Conservation (phyloP, 2,113 vertebrate genomes). For the Sorex fumeus region DNA sequence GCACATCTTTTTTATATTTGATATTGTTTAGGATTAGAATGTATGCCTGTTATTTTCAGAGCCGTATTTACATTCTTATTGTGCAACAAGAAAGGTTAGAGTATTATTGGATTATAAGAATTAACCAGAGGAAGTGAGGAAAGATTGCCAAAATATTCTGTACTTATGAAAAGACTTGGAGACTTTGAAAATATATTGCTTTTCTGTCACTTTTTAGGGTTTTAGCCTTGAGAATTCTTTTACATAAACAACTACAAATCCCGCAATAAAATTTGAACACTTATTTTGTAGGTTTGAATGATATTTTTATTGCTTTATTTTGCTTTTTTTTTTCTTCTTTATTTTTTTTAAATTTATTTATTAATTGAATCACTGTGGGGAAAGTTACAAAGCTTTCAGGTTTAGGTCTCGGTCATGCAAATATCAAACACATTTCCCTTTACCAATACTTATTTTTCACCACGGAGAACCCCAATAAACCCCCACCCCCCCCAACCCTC, state of each 20-base stretch:
- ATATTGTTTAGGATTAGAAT: not conserved
- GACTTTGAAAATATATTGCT: not conserved
- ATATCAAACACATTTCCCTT: no score
- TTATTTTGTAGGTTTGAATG: not conserved
- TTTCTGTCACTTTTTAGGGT: not conserved
- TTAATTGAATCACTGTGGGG: no score
- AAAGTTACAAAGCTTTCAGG: no score
- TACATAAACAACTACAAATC: not conserved
- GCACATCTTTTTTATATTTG: not conserved
- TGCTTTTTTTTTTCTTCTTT: no score
- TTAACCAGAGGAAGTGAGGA: not conserved
- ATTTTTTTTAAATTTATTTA: no score
- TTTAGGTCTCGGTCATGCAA: no score
- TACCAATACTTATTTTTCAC: no score
- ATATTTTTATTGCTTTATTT: not conserved
- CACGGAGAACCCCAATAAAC: no score
- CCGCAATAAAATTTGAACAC: not conserved
- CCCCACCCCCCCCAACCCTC: no score
- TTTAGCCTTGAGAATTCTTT: not conserved
- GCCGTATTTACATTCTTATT: not conserved
- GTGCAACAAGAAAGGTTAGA: not conserved
- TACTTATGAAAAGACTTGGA: not conserved
- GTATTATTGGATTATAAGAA: no score
- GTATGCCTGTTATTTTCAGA: not conserved
- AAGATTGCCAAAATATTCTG: not conserved